These are phyloP conservation scores for Monochamus alternatus DNA, from an alignment of 2,888 invertebrate genomes.

Conservation along the genomic window DNA sequence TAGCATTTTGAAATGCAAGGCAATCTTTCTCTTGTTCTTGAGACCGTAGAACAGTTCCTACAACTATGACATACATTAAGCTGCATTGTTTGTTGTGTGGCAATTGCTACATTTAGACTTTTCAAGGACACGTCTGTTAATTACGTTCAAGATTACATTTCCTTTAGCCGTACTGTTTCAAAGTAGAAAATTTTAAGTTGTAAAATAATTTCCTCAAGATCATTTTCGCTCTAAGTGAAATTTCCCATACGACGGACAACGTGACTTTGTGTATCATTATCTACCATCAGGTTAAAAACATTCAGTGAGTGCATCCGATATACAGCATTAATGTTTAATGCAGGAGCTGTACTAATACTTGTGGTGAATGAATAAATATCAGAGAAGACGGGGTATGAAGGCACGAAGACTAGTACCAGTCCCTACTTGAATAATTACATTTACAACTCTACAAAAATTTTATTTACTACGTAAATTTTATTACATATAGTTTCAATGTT, in stretches of 20 bases:
- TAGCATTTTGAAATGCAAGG: not conserved
- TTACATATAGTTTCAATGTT: too few relatives aligned
- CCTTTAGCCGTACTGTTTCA: not conserved
- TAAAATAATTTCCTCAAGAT: not conserved
- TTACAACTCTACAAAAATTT: too few relatives aligned
- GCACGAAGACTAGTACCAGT: too few relatives aligned
- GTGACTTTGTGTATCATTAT: slow-evolving; percentile 33
- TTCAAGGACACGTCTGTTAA: slow-evolving; percentile 22
- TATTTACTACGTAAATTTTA: too few relatives aligned
- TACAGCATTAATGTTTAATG: too few relatives aligned
- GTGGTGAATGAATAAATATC: too few relatives aligned
- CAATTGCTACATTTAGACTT: slow-evolving; percentile 23
- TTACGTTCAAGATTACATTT: not conserved
- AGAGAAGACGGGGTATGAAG: too few relatives aligned
- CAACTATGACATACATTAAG: slow-evolving; percentile 11
- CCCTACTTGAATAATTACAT: too few relatives aligned
- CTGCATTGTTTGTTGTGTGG: slow-evolving; percentile 13
- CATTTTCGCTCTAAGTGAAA: slow-evolving; percentile 23
- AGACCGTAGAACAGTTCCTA: slow-evolving; percentile 4
- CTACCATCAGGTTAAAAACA: slow-evolving; percentile 6
- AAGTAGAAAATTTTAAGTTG: too few relatives aligned
- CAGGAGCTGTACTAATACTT: too few relatives aligned
- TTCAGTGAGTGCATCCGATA: too few relatives aligned
- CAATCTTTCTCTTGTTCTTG: slow-evolving; percentile 3
- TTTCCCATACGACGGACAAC: slow-evolving; percentile 16